Conservation (phyloP, 1,140 invertebrate species). For the Drosophila baimaii region DNA sequence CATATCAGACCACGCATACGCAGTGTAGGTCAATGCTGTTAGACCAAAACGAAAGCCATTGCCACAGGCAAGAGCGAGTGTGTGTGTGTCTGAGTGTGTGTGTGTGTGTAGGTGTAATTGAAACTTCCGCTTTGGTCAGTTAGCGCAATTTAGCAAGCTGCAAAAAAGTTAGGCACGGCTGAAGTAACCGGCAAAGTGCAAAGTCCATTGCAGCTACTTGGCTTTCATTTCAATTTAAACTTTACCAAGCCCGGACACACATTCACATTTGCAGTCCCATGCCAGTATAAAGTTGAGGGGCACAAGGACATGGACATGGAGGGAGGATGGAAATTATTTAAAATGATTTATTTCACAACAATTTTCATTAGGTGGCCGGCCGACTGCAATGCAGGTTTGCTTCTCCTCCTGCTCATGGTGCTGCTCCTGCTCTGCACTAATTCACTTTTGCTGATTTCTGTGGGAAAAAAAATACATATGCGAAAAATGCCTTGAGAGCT, state of each 20-base stretch:
- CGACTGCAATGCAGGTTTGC: constrained; percentile 69
- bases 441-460: constrained; percentile 77
- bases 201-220: constrained; percentile 80
- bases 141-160: constrained; percentile 82
- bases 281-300: neutral
- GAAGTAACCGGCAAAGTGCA: constrained; percentile 81
- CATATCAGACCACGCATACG: constrained; percentile 73
- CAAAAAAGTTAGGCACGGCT: constrained; percentile 80
- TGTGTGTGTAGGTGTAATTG: constrained; percentile 70
- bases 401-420: neutral
- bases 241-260: constrained; percentile 60
- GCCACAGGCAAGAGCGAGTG: constrained; percentile 7
- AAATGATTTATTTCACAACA: constrained; percentile 83
- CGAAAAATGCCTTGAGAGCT: constrained; percentile 61
- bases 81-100: constrained; percentile 13
- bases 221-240: constrained; percentile 81
- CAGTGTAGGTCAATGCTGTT: constrained; percentile 76
- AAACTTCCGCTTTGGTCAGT: constrained; percentile 82
- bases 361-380: constrained; percentile 73
- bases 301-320: neutral
- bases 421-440: constrained; percentile 51
- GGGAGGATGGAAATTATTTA: constrained; percentile 75
- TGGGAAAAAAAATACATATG: constrained; percentile 57
- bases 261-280: constrained; percentile 8
- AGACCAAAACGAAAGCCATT: constrained; percentile 38